phyloP scores from a whole-genome alignment of 2,113 vertebrate species.

The Mobula birostris region DNA sequence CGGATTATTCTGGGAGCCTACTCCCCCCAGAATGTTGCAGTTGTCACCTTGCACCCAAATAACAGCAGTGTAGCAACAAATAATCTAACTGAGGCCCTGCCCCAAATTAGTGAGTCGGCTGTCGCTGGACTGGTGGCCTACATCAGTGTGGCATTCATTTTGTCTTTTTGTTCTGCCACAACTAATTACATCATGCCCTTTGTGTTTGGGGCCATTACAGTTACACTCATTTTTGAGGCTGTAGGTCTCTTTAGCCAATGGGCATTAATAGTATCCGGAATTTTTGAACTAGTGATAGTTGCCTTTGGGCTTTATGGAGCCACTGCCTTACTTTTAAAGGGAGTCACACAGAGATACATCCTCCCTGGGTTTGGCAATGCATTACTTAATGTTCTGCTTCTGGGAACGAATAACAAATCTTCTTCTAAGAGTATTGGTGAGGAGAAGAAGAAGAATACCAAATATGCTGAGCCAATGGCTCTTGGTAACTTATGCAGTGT shows the following conservation, averaged over 20 bases:
- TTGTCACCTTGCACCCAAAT: conserved; percentile 4
- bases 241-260: conserved; percentile 59
- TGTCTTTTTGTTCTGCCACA: conserved; percentile 78
- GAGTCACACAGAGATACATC: conserved; percentile 67
- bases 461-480: conserved; percentile 80
- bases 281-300: conserved; percentile 68
- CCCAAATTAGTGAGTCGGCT: conserved; percentile 52
- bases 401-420: conserved; percentile 60
- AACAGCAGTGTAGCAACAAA: conserved; percentile 23
- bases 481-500: conserved; percentile 73
- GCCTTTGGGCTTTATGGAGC: conserved; percentile 71
- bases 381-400: conserved; percentile 74
- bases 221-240: conserved; percentile 71
- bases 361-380: conserved; percentile 77
- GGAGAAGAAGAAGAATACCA: conserved; percentile 81
- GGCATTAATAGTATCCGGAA: conserved; percentile 65
- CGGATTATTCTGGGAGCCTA: conserved; percentile 57
- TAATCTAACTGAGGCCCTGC: not conserved
- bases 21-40: conserved; percentile 36
- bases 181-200: conserved; percentile 84
- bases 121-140: conserved; percentile 72
- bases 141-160: conserved; percentile 65
- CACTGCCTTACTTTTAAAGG: conserved; percentile 66
- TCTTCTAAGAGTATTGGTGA: conserved; percentile 59
- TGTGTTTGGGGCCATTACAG: conserved; percentile 70